phyloP scores from a whole-genome alignment of 1,140 invertebrate genomes.

The Pemphigus obesinymphae region DNA sequence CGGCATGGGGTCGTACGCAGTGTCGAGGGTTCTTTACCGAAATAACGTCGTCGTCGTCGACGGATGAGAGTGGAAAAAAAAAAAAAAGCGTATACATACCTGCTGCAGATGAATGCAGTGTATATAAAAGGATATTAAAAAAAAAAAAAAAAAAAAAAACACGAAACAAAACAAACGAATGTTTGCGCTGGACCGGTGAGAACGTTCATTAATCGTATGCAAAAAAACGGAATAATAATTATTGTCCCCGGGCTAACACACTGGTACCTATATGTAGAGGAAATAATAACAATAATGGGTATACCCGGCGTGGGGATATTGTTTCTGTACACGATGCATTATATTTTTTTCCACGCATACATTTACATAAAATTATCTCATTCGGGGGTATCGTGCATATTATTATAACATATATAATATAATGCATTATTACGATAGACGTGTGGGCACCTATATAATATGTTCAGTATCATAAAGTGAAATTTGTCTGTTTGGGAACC shows the following conservation, averaged over 20 bases:
- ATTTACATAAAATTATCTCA: constrained; percentile 38
- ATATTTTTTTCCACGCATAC: constrained; percentile 5
- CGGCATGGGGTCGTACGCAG: constrained; percentile 16
- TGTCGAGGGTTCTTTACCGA: constrained; percentile 34
- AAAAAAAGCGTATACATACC: background rate
- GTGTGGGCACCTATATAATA: background rate
- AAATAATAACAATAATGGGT: constrained; percentile 29
- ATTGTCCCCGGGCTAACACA: constrained; percentile 34
- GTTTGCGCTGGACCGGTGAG: constrained; percentile 25
- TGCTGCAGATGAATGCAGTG: background rate
- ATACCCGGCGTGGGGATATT: background rate
- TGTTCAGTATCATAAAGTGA: background rate
- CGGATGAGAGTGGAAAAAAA: constrained; percentile 10
- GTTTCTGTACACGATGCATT: constrained; percentile 11
- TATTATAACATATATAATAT: background rate
- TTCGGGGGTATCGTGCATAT: background rate
- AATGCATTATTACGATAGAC: background rate
- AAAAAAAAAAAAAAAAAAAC: background rate
- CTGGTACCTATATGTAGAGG: background rate
- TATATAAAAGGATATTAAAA: constrained; percentile 3
- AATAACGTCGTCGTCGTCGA: background rate
- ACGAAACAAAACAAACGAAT: constrained; percentile 22
- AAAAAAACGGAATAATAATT: constrained; percentile 37
- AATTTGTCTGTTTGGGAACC: background rate
- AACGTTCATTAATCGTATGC: constrained; percentile 40